A percentile compares a stretch with the other conserved stretches of the same genome.
Evolutionary conservation across 2,113 vertebrate species (phyloP).

Genomic region (Chaenogobius annularis): DNA sequence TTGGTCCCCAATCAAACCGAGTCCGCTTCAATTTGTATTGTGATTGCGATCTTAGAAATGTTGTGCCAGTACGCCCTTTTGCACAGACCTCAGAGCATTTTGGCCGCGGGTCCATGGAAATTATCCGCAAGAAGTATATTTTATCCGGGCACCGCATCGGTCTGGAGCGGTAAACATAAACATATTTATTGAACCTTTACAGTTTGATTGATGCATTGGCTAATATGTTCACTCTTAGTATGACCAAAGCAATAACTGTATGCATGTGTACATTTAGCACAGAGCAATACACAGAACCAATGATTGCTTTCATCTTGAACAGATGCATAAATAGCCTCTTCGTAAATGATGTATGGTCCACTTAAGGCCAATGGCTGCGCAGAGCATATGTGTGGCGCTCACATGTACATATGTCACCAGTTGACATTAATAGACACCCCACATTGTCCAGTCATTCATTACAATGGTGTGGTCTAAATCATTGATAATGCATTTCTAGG

Average conservation of each 20-base stretch:
- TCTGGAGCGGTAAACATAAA: neutral
- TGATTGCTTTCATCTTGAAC: neutral
- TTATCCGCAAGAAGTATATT: no score
- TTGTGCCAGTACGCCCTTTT: no score
- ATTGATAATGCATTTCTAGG: constrained; percentile 31
- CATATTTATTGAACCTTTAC: neutral
- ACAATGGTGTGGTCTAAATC: constrained; percentile 23
- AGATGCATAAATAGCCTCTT: constrained; percentile 14
- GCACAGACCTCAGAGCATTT: no score
- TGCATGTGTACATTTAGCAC: neutral
- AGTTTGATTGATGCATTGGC: neutral
- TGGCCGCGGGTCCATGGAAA: no score
- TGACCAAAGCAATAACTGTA: neutral
- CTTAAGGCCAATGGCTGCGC: constrained; percentile 1
- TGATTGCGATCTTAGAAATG: no score
- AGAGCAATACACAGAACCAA: neutral
- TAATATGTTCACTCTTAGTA: no score
- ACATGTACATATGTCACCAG: constrained; percentile 27
- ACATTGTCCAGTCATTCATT: constrained; percentile 41
- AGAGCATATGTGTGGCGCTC: no score
- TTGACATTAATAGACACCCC: constrained; percentile 59
- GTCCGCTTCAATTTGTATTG: no score
- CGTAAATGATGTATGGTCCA: constrained; percentile 23
- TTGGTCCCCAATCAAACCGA: no score
- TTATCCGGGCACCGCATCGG: no score